These are phyloP conservation scores for Sebastes steindachneri DNA, from an alignment of 2,797 vertebrate genomes.

Conservation along the genomic window DNA sequence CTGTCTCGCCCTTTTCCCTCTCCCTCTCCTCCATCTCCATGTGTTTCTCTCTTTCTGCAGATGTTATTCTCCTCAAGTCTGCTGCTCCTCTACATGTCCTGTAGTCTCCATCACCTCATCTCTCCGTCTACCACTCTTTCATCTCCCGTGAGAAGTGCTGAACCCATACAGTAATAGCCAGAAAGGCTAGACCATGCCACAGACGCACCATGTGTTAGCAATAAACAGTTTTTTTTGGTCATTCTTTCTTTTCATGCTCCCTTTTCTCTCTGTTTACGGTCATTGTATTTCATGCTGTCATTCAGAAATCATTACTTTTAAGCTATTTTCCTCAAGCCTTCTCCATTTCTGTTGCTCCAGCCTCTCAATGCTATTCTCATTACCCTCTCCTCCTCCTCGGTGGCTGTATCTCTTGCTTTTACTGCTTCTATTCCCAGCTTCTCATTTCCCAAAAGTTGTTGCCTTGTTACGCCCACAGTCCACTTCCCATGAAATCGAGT, in stretches of 20 bases:
- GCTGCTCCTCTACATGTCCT: not conserved
- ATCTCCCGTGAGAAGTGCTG: not conserved
- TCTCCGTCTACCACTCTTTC: constrained; percentile 10
- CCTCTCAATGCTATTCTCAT: constrained; percentile 32
- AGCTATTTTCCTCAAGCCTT: not conserved
- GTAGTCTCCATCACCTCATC: constrained; percentile 33
- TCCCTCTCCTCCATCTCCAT: not conserved
- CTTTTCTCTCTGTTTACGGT: not conserved
- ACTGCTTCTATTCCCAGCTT: not conserved
- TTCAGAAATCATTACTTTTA: constrained; percentile 19
- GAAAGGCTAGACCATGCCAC: not conserved
- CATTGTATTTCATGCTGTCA: constrained; percentile 13
- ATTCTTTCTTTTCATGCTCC: not conserved
- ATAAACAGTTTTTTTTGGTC: not conserved
- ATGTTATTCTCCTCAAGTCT: constrained; percentile 43
- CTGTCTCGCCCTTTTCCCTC: not conserved
- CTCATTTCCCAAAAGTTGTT: constrained; percentile 30
- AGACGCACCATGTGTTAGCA: constrained; percentile 31
- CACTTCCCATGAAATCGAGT: constrained; percentile 34
- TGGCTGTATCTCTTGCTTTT: constrained; percentile 21
- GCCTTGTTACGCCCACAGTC: constrained; percentile 17
- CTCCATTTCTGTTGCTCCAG: constrained; percentile 20
- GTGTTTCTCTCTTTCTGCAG: constrained; percentile 46
- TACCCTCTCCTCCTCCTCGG: constrained; percentile 7
- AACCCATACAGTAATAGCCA: not conserved